Base-by-base conservation (phyloP, 92 coral and sea anemone genomes). In the Phenganax stokvisi region DNA sequence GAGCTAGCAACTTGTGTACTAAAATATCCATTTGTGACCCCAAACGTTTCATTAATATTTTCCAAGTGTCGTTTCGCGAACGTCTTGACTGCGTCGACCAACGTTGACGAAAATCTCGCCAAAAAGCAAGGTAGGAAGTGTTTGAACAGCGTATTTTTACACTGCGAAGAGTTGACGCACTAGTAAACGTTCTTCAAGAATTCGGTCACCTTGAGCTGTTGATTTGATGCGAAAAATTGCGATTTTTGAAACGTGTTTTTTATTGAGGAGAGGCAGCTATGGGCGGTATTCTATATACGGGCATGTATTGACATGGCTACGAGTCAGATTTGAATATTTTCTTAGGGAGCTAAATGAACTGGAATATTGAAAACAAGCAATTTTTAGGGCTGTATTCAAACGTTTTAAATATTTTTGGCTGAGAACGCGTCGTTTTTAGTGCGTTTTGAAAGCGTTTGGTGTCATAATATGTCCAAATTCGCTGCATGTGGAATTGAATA, bases 401-500 rank as follows among this genome's bases (percentile, higher is more conserved):
- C 55, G 3, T 11, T 59, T 75, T 57, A 4, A 12, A 10, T 44
- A 31, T 76, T 76, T 76, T 64, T 76, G 81, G 31, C 30, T 11
- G 58, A 3, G n/a, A 20, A 51, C n/a, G 31, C n/a, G 62, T 27
- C 70, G 60, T 30, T 76, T 76, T 29, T 31, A 9, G 80, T 73
- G 30, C 61, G 30, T 52, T 73, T 54, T 44, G 53, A 73, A 51
- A 17, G 11, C 62, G 51, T 75, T 15, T 52, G 47, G 47, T 5
- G 2, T 5, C 5, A 37, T 37, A 37, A 37, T 37, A 37, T 37
- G 47, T 37, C 47, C 47, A 37, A 37, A 37, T 37, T 37, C 47
- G 47, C 47, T 37, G 47, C 47, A 37, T 75, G 25, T 55, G 80
- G 11, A n/a, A 16, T n/a, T 76, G 70, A 76, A 76, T 76, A 76